These are phyloP conservation scores for Lampropteryx suffumata DNA, from an alignment of 2,888 invertebrate genomes.

Conservation along the genomic window DNA sequence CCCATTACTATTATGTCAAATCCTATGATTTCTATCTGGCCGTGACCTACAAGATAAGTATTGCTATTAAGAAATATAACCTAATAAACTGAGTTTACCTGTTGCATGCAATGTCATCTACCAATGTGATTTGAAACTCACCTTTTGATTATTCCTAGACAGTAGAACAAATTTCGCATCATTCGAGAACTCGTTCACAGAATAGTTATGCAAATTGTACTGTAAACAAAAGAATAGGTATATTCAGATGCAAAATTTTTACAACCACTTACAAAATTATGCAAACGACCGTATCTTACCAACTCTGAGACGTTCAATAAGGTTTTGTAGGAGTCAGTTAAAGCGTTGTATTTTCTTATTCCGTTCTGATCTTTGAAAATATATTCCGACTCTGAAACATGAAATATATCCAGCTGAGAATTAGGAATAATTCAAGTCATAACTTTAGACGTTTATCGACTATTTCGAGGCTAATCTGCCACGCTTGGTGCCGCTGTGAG, in stretches of 20 bases:
- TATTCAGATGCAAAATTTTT: not conserved
- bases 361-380: slow-evolving; percentile 59
- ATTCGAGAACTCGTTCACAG: slow-evolving; percentile 56
- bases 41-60: too few species aligned
- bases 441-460: slow-evolving; percentile 10
- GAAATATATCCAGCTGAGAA: slow-evolving; percentile 4
- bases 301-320: slow-evolving; percentile 56
- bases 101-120: too few species aligned
- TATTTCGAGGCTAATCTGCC: slow-evolving; percentile 9
- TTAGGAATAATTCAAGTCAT: slow-evolving; percentile 2
- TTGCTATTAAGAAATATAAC: too few species aligned
- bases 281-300: slow-evolving; percentile 49
- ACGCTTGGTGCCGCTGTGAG: slow-evolving; percentile 10
- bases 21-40: too few species aligned
- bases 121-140: slow-evolving; percentile 35
- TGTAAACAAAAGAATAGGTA: slow-evolving; percentile 45
- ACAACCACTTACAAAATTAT: slow-evolving; percentile 11
- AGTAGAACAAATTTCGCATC: slow-evolving; percentile 63
- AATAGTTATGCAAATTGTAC: slow-evolving; percentile 54
- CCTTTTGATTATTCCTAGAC: slow-evolving; percentile 54
- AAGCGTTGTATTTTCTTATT: slow-evolving; percentile 59
- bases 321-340: slow-evolving; percentile 41
- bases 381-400: slow-evolving; percentile 62
- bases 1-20: too few species aligned
- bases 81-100: too few species aligned